Conservation (phyloP, 2,797 vertebrate genomes). For the Melanotaenia trifasciata region DNA sequence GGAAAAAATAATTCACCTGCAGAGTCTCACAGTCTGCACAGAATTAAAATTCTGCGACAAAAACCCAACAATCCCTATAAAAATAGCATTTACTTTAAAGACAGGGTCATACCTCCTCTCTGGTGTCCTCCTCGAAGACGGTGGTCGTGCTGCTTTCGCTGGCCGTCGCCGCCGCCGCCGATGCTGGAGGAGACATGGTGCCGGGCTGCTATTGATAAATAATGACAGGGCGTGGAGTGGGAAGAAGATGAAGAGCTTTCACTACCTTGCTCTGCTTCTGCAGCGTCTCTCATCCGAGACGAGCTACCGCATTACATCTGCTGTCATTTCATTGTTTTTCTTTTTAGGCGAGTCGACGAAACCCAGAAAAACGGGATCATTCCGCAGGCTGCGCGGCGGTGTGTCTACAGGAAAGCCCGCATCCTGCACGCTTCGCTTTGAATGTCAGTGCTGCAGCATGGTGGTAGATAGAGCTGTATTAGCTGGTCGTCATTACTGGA, state of each 20-base stretch:
- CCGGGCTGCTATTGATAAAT: constrained; percentile 24
- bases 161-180: constrained; percentile 86
- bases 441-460: constrained; percentile 68
- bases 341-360: constrained; percentile 19
- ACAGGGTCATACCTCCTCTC: constrained; percentile 79
- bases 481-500: constrained; percentile 24
- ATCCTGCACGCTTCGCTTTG: constrained; percentile 11
- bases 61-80: background rate
- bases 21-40: constrained; percentile 26
- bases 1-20: constrained; percentile 23
- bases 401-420: constrained; percentile 7
- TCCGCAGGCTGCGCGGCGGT: constrained; percentile 1
- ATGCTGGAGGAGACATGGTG: constrained; percentile 88
- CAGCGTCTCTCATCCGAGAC: constrained; percentile 38
- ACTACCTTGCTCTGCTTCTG: constrained; percentile 27
- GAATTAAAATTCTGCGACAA: constrained; percentile 35
- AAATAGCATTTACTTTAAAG: background rate
- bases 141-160: constrained; percentile 78
- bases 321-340: background rate
- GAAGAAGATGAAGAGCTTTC: constrained; percentile 34
- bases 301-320: constrained; percentile 30
- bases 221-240: constrained; percentile 64
- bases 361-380: constrained; percentile 10
- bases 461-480: constrained; percentile 29
- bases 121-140: constrained; percentile 79